Evolutionary conservation across 2,113 vertebrate genomes (phyloP).

Genomic region (Menidia beryllina): DNA sequence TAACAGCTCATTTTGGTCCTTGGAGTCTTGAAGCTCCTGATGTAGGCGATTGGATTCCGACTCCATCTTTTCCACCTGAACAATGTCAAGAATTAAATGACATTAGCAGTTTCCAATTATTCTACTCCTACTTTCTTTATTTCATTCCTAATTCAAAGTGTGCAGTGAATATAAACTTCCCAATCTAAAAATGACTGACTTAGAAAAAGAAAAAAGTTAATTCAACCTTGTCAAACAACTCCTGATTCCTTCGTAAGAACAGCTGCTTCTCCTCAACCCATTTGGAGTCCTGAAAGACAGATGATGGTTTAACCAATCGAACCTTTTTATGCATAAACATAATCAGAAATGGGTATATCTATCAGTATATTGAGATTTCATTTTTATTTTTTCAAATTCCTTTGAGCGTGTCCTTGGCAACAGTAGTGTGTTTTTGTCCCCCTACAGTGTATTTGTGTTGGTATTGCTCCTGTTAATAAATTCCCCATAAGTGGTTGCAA

Average conservation of each 20-base stretch:
- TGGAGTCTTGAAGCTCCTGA: slow-evolving; percentile 95
- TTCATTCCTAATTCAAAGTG: no score
- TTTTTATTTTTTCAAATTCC: no score
- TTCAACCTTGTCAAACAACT: slow-evolving; percentile 93
- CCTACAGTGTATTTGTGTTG: no score
- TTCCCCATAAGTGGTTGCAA: no score
- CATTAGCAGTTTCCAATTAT: background rate
- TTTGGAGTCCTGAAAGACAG: slow-evolving; percentile 88
- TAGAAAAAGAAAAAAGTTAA: background rate
- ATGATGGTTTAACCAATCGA: no score
- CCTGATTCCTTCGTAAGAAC: slow-evolving; percentile 95
- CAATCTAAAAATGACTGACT: background rate
- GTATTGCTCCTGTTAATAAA: no score
- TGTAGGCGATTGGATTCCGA: slow-evolving; percentile 87
- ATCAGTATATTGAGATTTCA: no score
- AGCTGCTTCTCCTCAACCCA: slow-evolving; percentile 99
- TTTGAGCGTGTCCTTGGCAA: no score
- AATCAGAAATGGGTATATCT: no score
- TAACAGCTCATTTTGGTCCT: slow-evolving; percentile 96
- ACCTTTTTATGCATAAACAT: no score
- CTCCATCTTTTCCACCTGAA: slow-evolving; percentile 93
- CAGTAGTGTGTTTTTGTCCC: no score
- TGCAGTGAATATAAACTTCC: background rate
- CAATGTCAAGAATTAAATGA: background rate
- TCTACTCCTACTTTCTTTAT: background rate